Percentiles rank a stretch among this genome's conserved stretches.
Evolutionary conservation across 2,113 vertebrate species (phyloP).

Genomic region (Dicentrarchus labrax): DNA sequence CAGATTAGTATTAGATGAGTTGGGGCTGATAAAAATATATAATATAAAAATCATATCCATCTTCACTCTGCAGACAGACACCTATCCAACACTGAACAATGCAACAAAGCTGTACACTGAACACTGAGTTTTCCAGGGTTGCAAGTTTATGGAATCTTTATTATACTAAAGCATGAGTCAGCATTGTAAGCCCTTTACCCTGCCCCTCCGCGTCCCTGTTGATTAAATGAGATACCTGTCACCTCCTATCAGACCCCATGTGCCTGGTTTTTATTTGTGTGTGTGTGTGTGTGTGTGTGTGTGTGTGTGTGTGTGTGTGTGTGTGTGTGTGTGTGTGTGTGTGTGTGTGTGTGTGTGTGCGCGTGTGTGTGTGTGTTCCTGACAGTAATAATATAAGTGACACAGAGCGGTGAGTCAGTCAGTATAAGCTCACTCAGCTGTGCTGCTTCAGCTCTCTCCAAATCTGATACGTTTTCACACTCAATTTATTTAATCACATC

Average conservation of each 20-base stretch:
- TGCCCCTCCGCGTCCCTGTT: not conserved
- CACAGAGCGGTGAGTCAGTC: constrained; percentile 44
- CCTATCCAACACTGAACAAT: not conserved
- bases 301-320: constrained; percentile 14
- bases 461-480: constrained; percentile 62
- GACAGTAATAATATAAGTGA: constrained; percentile 25
- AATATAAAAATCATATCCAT: not conserved
- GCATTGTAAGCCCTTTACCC: constrained; percentile 8
- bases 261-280: constrained; percentile 10
- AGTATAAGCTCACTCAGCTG: constrained; percentile 28
- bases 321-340: constrained; percentile 20
- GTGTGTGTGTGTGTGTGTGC: constrained; percentile 15
- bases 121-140: not conserved
- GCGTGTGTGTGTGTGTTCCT: constrained; percentile 4
- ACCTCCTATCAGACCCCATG: constrained; percentile 27
- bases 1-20: not conserved
- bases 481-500: constrained; percentile 61
- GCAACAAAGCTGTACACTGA: not conserved
- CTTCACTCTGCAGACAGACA: not conserved
- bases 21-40: not conserved
- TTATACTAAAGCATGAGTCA: constrained; percentile 40
- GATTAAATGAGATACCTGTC: constrained; percentile 41
- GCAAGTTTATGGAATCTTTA: not conserved
- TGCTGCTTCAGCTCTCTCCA: constrained; percentile 51
- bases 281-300: constrained; percentile 20